These are phyloP conservation scores for Brachyhypopomus occidentalis DNA, from an alignment of 2,113 vertebrate genomes.

Conservation along the genomic window DNA sequence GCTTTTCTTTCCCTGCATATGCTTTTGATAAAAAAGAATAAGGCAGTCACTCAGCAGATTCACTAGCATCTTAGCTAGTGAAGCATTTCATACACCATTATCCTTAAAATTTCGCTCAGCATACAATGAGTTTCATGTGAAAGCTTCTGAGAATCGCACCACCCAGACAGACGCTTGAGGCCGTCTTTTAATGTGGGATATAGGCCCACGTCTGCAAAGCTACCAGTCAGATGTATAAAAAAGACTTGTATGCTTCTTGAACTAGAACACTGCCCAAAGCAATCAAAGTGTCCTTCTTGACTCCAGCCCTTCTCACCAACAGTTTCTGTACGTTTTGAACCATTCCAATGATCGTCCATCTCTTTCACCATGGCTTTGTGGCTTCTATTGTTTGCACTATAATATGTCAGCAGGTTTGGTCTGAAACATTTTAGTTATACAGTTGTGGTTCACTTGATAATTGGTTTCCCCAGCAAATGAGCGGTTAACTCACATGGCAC, in stretches of 20 bases:
- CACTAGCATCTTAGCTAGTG: conserved; percentile 1
- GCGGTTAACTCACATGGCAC: conserved; percentile 28
- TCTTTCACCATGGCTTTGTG: neutral
- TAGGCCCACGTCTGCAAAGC: neutral
- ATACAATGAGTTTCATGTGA: neutral
- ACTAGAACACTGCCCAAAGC: conserved; percentile 7
- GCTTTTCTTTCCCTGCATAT: conserved; percentile 50
- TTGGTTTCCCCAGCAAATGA: neutral
- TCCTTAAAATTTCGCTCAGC: neutral
- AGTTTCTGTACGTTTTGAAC: neutral
- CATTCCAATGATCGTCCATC: neutral
- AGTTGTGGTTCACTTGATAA: neutral
- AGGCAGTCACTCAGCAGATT: conserved; percentile 56
- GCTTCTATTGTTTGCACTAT: neutral
- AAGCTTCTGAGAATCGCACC: neutral
- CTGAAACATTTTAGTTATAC: neutral
- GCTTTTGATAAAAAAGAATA: conserved; percentile 69
- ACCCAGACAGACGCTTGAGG: neutral
- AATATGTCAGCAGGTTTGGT: neutral
- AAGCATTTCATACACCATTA: neutral
- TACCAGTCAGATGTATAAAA: neutral
- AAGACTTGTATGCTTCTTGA: neutral
- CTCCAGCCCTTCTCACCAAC: neutral
- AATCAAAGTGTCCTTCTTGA: neutral
- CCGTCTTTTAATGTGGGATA: neutral